A percentile compares a stretch with the other conserved stretches of the same genome.
These are phyloP conservation scores for Zelostemma sp. DNA, from an alignment of 1,140 invertebrate genomes.

Conservation along the genomic window DNA sequence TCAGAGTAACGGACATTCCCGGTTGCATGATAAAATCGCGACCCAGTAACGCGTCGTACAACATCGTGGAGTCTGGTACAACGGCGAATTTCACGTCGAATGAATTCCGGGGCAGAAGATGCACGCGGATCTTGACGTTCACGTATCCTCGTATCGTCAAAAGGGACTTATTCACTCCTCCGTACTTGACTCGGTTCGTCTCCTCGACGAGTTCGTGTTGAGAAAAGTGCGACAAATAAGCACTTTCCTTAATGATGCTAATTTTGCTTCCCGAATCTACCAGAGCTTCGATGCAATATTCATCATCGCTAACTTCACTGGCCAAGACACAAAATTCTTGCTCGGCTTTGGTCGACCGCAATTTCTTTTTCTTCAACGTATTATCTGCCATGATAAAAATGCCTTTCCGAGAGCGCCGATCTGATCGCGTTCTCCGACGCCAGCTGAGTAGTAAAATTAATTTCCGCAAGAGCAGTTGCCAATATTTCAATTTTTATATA, in stretches of 20 bases:
- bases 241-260: constrained; percentile 37
- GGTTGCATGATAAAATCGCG: constrained; percentile 42
- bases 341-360: background rate
- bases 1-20: constrained; percentile 34
- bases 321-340: constrained; percentile 35
- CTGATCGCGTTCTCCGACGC: too few species aligned
- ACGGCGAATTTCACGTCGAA: constrained; percentile 30
- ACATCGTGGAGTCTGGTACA: constrained; percentile 40
- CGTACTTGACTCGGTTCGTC: constrained; percentile 7
- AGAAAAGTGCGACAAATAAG: constrained; percentile 13
- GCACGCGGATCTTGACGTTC: constrained; percentile 13
- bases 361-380: too few species aligned
- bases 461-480: constrained; percentile 30
- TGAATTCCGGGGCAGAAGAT: constrained; percentile 15
- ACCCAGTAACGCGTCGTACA: constrained; percentile 34
- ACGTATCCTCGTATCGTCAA: constrained; percentile 23
- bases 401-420: background rate
- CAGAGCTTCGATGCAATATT: constrained; percentile 19
- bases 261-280: constrained; percentile 44
- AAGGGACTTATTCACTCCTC: constrained; percentile 33
- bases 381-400: background rate
- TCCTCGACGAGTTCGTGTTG: background rate
- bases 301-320: constrained; percentile 7
- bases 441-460: too few species aligned
- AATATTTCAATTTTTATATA: constrained; percentile 19